phyloP scores from a whole-genome alignment of 2,888 invertebrate genomes.

The Anaspis maculata region DNA sequence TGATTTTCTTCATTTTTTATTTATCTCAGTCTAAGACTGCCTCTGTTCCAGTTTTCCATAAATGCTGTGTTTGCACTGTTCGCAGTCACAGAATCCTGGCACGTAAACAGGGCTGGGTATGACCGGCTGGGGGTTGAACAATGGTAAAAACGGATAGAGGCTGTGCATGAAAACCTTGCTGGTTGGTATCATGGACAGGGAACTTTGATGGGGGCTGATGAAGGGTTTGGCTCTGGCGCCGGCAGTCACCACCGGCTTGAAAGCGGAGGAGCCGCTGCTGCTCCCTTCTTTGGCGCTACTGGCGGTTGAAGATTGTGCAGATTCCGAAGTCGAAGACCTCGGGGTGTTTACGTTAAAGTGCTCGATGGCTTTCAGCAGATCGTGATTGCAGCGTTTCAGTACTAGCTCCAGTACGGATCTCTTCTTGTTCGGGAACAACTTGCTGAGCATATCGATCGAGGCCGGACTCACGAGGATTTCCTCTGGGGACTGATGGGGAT shows the following conservation, averaged over 20 bases:
- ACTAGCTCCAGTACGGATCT: conserved; percentile 82
- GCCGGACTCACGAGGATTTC: conserved; percentile 54
- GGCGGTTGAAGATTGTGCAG: conserved; percentile 5
- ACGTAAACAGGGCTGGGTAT: conserved; percentile 41
- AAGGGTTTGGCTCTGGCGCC: background rate
- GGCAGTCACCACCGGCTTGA: conserved; percentile 33
- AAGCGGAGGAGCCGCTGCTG: conserved; percentile 33
- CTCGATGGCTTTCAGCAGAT: conserved; percentile 82
- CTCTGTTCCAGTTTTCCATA: conserved; percentile 31
- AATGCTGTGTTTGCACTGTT: conserved; percentile 38
- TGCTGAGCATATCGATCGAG: conserved; percentile 75
- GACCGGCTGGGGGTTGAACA: conserved; percentile 39
- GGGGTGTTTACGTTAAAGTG: conserved; percentile 54
- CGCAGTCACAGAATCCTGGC: conserved; percentile 42
- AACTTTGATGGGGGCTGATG: conserved; percentile 25
- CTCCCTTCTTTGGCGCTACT: conserved; percentile 23
- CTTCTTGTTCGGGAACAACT: conserved; percentile 85
- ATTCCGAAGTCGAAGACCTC: conserved; percentile 9
- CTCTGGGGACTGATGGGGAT: conserved; percentile 17
- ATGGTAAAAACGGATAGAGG: conserved; percentile 41
- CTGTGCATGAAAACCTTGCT: conserved; percentile 41
- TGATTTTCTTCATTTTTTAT: no score
- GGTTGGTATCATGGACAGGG: conserved; percentile 34
- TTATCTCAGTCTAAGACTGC: no score
- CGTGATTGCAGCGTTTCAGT: conserved; percentile 86